Evolutionary conservation across 2,797 vertebrate genomes (phyloP), one percentile per base, ranked within the genome.

Genomic region (Sebastes reedi): DNA sequence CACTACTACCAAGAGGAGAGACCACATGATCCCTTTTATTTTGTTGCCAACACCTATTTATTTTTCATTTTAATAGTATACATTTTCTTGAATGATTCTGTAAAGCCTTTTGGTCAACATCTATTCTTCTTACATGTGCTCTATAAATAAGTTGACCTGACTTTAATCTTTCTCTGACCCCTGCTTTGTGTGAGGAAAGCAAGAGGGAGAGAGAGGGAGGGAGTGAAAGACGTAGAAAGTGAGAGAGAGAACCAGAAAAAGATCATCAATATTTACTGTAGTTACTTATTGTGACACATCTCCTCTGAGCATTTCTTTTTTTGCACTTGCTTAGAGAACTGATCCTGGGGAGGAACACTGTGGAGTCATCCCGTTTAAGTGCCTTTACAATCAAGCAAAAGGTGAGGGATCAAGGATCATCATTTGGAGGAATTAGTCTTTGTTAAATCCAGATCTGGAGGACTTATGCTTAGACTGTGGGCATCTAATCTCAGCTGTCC

Each of bases 391-490:
- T 93, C 89, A 94, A 81, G 81, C 25, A 64, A 91, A 92, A 92
- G 91, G 85, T 78, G 34, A 75, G 12, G 71, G 85, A 84, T 91
- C 74, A 88, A 74, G 87, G 89, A 78, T 93, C 92, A 91, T 79
- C 90, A 93, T 92, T 85, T 92, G 67, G 61, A 67, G 90, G 92
- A 87, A 88, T 93, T 94, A 91, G 88, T 90, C 87, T 86, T 77
- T 90, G 88, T 91, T 90, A 95, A 82, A 34, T 91, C 90, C 78
- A 80, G 86, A 94, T 91, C 82, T 90, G 79, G 50, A 83, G 89
- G 91, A 95, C 83, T 95, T 95, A 88, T 84, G 90, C 88, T 86
- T 89, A 84, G 89, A 79, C 75, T 82, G 11, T 36, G 27, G 81
- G 46, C 70, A 72, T 83, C 59, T 93, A 93, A 92, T 92, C 90